Evolutionary conservation across 2,888 invertebrate genomes (phyloP).

Genomic region (Tachystola acroxantha): DNA sequence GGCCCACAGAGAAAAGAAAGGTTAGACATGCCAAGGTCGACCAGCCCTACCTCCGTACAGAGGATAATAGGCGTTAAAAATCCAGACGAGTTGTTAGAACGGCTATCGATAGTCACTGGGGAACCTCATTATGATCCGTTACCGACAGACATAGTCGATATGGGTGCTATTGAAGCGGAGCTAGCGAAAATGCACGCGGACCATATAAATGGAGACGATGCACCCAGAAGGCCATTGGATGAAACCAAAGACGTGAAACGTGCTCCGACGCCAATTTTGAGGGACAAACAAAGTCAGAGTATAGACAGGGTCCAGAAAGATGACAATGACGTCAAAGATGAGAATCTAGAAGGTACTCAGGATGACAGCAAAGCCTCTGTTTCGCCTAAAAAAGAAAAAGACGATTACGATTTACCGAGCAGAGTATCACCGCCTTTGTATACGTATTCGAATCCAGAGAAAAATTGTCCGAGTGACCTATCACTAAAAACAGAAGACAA

Average conservation of each 20-base stretch:
- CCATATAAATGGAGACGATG: constrained; percentile 58
- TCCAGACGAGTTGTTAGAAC: constrained; percentile 48
- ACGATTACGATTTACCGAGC: constrained; percentile 81
- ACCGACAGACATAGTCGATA: constrained; percentile 71
- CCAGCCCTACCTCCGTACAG: constrained; percentile 63
- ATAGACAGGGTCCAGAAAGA: constrained; percentile 4
- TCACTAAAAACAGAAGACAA: constrained; percentile 33
- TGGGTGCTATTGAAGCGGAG: constrained; percentile 83
- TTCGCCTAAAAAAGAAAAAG: constrained; percentile 40
- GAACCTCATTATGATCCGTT: constrained; percentile 49
- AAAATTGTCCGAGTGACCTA: constrained; percentile 67
- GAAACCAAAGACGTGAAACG: constrained; percentile 35
- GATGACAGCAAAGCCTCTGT: constrained; percentile 17
- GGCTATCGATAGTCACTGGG: constrained; percentile 40
- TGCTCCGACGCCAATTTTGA: constrained; percentile 46
- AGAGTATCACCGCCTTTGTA: constrained; percentile 86
- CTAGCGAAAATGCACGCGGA: constrained; percentile 82
- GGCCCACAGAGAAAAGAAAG: constrained; percentile 63
- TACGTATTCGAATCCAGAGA: constrained; percentile 87
- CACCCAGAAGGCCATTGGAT: constrained; percentile 32
- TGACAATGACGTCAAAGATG: constrained; percentile 13
- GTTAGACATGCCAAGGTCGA: constrained; percentile 62
- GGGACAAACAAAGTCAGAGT: constrained; percentile 19
- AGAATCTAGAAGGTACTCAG: constrained; percentile 20
- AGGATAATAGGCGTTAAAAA: constrained; percentile 64